Base-by-base conservation (phyloP, 2,888 invertebrate species). In the Erebia ligea region DNA sequence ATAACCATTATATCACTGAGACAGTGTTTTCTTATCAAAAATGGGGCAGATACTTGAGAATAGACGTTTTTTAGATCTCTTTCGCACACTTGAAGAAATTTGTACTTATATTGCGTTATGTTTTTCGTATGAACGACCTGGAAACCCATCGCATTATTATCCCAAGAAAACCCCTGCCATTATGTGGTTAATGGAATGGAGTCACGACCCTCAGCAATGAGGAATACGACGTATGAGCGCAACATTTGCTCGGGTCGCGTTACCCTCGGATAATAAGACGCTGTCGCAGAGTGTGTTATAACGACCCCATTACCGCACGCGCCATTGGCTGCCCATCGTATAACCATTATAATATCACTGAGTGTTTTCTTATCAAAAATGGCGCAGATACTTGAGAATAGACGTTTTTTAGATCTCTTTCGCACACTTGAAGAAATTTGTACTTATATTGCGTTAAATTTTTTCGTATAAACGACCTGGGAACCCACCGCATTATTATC, bases 201-300 rank as follows among this genome's bases (percentile, higher is more conserved):
- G n/a, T n/a, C n/a, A n/a, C n/a, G n/a, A n/a, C n/a, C n/a, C n/a
- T n/a, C n/a, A n/a, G n/a, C n/a, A n/a, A n/a, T n/a, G n/a, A n/a
- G n/a, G n/a, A n/a, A n/a, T n/a, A n/a, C n/a, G n/a, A n/a, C n/a
- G n/a, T n/a, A n/a, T n/a, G n/a, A n/a, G n/a, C 89, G 80, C 86
- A 81, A 88, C 91, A 91, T 92, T 91, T 88, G 82, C 76, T 84
- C 76, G 82, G 83, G 86, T 81, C 84, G 70, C 68, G 84, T 82
- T 84, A 78, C 83, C 82, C 79, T 65, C 76, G 84, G 84, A 83
- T 72, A 72, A 84, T 87, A 87, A 84, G 82, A 82, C 78, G 76
- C 77, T 76, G 66, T 73, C 67, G 61, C 62, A 66, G 70, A 70
- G 65, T 68, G 68, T 70, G 66, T 59, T 59, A 68, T 54, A 64